Base-by-base conservation (phyloP, 2,113 vertebrate genomes). In the Columba janthina region DNA sequence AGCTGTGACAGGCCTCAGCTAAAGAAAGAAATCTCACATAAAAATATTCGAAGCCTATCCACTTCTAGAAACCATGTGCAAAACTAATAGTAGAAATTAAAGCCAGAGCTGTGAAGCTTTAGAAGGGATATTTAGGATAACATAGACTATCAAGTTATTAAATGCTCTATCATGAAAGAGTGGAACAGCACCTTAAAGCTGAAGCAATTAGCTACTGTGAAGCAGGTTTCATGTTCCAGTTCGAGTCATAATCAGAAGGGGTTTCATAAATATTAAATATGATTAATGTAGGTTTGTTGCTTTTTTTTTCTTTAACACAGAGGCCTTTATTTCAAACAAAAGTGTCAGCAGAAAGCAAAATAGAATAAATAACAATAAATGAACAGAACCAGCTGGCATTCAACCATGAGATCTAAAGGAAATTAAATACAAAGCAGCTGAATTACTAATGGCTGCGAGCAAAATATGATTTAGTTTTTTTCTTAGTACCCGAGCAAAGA, bases 331-430 rank as follows among this genome's bases (percentile, higher is more conserved):
- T 88, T 85, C 8, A 2, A 93, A 72, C 48, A n/a, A 19, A 85
- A 86, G 31, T 72, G 76, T 91, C 94, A 86, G 60, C n/a, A 85
- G 69, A 96, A 84, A 53, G 73, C 80, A 94, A 90, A 94, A 84
- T 17, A 78, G 76, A 87, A 93, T 92, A 92, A 93, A 94, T 81
- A 95, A 85, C 51, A 92, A 87, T 71, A 93, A 94, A 94, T 94
- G 76, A 97, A 89, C 56, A 90, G 80, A 74, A 81, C 28, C 76
- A 95, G 61, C 57, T 90, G 80, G 94, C 89, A 81, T 91, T 94
- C 80, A 94, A 87, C 89, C 69, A 72, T 57, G 73, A 95, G 69
- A 87, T 96, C 89, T 90, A 90, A 93, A 82, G 76, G 80, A 90
- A 96, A 89, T 71, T 46, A 89, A 60, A 93, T 31, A 58, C 31